phyloP scores from a whole-genome alignment of 1,140 invertebrate species.

The Drosophila ercepeae region DNA sequence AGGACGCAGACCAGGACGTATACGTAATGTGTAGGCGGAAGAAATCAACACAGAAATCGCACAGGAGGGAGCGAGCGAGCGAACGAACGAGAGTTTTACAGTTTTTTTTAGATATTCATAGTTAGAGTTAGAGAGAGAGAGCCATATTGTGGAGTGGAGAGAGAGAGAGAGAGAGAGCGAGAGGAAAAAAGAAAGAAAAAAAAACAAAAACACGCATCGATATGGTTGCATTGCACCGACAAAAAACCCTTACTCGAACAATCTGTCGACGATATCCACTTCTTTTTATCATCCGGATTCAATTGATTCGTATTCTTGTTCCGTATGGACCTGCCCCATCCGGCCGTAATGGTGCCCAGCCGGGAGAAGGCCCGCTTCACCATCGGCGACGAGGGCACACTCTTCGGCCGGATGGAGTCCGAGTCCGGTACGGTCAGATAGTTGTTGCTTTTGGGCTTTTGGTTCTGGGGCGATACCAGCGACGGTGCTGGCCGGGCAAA shows the following conservation, averaged over 20 bases:
- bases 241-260: constrained; percentile 90
- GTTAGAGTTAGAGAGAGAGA: constrained; percentile 20
- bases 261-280: constrained; percentile 95
- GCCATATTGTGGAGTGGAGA: constrained; percentile 12
- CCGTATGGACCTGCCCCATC: constrained; percentile 93
- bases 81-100: neutral
- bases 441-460: constrained; percentile 94
- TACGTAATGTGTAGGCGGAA: constrained; percentile 31
- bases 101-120: neutral
- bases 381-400: constrained; percentile 97
- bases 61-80: constrained; percentile 32
- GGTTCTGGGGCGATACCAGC: constrained; percentile 90
- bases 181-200: constrained; percentile 5
- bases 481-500: constrained; percentile 93
- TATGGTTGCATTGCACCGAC: constrained; percentile 78
- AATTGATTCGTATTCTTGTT: constrained; percentile 89
- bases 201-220: constrained; percentile 78
- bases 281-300: constrained; percentile 94
- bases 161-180: constrained; percentile 48
- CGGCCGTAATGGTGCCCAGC: constrained; percentile 93
- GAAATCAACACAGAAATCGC: constrained; percentile 33
- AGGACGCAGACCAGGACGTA: constrained; percentile 8
- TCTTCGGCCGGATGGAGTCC: constrained; percentile 90
- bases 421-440: constrained; percentile 93
- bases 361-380: constrained; percentile 95